Evolutionary conservation across 2,113 vertebrate genomes (phyloP), one percentile per base, ranked within the genome.

Genomic region (Carassius auratus): DNA sequence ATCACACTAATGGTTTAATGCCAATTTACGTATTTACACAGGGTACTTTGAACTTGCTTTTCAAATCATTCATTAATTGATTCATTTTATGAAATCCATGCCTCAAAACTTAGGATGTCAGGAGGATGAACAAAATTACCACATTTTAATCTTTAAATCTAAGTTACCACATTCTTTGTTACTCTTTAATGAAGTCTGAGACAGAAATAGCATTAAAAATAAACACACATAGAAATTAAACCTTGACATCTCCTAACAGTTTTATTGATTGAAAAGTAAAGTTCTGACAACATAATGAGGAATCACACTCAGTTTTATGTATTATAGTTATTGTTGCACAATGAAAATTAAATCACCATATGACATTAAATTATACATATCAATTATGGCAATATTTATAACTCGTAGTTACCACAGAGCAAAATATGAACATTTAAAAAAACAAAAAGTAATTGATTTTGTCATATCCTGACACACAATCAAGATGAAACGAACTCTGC

Each of bases 251-350:
- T 45, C 9, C 88, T 62, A 84, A 83, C 81, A 84, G 88, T 90
- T 95, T 95, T 94, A 94, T 92, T 94, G 92, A 92, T 87, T 90
- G 90, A 78, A 94, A 94, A 90, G 89, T 89, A 90, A 93, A 91
- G 91, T 92, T 88, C 82, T 87, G 87, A 91, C 88, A 93, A 92
- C 90, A 91, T 90, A 93, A 91, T 85, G 90, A 90, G 90, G 88
- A 91, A 87, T 87, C 91, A 91, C 93, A 94, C 90, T 88, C 86
- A 86, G 91, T 89, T 91, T 88, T 92, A 92, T 92, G 92, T 86
- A 92, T 89, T 90, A 91, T 90, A 78, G 83, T 81, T 71, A 91
- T 88, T 87, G 90, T 92, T 87, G 79, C 90, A 93, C 91, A 91
- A 91, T 91, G 50, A 87, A 92, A 92, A 90, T 69, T 87, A 81